phyloP scores from a whole-genome alignment of 2,888 invertebrate species.

The Tetragnatha montana region DNA sequence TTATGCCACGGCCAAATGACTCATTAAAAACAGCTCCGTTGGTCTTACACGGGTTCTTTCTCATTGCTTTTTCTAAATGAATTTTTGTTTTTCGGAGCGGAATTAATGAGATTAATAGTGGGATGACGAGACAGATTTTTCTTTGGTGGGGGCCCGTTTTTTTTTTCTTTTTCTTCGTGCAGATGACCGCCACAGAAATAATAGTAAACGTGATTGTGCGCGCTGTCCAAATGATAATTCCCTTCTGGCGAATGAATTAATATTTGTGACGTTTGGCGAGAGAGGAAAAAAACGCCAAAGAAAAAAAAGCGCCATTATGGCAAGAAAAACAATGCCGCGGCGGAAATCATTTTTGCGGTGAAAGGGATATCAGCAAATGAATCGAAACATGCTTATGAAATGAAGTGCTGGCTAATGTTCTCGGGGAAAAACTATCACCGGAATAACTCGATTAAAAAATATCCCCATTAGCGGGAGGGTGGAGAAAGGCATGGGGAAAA shows the following conservation, averaged over 20 bases:
- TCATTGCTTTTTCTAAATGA: conserved; percentile 62
- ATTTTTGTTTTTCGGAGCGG: conserved; percentile 55
- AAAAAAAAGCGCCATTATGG: conserved; percentile 34
- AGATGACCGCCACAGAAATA: conserved; percentile 51
- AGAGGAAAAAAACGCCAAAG: conserved; percentile 3
- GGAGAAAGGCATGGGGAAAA: neutral
- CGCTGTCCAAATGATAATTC: conserved; percentile 63
- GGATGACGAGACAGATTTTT: conserved; percentile 25
- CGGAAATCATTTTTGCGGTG: conserved; percentile 26
- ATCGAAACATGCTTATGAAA: conserved; percentile 27
- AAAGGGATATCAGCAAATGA: conserved; percentile 43
- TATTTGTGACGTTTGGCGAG: conserved; percentile 53
- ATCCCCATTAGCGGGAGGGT: neutral
- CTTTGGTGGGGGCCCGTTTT: neutral
- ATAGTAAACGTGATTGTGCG: conserved; percentile 17
- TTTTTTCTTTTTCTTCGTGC: neutral
- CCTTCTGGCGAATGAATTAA: conserved; percentile 61
- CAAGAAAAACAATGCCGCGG: conserved; percentile 21
- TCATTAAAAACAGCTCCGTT: conserved; percentile 66
- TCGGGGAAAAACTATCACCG: conserved; percentile 14
- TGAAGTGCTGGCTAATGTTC: conserved; percentile 25
- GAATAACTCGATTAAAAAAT: conserved; percentile 20
- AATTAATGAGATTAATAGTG: conserved; percentile 68
- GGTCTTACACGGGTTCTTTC: conserved; percentile 51
- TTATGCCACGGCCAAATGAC: conserved; percentile 56